phyloP scores from a whole-genome alignment of 1,140 invertebrate genomes.

The Liolophura sinensis region DNA sequence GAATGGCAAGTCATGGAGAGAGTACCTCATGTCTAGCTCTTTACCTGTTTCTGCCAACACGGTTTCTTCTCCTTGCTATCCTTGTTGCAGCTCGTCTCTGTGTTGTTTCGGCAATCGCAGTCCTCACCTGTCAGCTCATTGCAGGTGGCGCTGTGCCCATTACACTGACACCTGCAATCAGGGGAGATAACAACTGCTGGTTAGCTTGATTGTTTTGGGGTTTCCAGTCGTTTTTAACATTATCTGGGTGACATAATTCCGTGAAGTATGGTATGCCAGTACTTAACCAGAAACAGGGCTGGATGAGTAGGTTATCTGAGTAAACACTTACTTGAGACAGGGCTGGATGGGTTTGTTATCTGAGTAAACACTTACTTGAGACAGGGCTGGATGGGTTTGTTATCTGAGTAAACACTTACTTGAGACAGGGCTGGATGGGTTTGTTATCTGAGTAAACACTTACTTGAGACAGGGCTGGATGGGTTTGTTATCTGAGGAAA shows the following conservation, averaged over 20 bases:
- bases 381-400: too few relatives aligned
- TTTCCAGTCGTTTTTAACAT: not conserved
- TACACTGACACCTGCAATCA: constrained; percentile 77
- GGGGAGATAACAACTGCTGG: not conserved
- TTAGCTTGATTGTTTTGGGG: not conserved
- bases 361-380: too few relatives aligned
- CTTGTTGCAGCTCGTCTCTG: constrained; percentile 77
- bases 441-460: constrained; percentile 71
- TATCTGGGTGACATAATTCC: not conserved
- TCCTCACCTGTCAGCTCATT: constrained; percentile 89
- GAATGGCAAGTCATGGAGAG: too few relatives aligned
- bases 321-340: constrained; percentile 75
- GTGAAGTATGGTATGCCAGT: too few relatives aligned
- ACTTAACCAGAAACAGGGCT: too few relatives aligned
- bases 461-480: too few relatives aligned
- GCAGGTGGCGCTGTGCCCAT: constrained; percentile 90
- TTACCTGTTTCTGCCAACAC: constrained; percentile 75
- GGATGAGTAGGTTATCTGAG: not conserved
- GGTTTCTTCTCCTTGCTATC: constrained; percentile 62
- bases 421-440: constrained; percentile 73
- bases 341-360: constrained; percentile 73
- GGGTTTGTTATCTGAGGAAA: not conserved
- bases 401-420: constrained; percentile 63
- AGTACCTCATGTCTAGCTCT: too few relatives aligned
- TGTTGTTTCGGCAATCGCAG: constrained; percentile 94